A percentile compares a stretch with the other conserved stretches of the same genome.
These are phyloP conservation scores for Frankliniella fusca DNA, from an alignment of 2,888 invertebrate species.

Conservation along the genomic window DNA sequence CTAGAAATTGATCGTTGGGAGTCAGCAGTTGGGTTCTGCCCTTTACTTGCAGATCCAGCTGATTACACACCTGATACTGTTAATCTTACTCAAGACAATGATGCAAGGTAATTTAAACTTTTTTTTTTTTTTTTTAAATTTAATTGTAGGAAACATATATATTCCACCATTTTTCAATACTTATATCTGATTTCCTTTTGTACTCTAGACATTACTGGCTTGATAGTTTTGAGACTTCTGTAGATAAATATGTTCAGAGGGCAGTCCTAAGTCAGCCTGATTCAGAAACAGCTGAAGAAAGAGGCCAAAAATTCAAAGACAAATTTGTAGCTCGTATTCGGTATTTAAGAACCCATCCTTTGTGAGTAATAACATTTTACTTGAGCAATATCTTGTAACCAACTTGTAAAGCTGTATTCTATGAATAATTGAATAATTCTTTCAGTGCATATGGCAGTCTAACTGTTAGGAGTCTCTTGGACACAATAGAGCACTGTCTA, in stretches of 20 bases:
- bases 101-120: constrained; percentile 60
- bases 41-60: constrained; percentile 70
- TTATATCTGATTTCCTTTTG: constrained; percentile 33
- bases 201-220: constrained; percentile 76
- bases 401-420: constrained; percentile 16
- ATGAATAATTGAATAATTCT: not conserved
- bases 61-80: constrained; percentile 88
- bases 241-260: constrained; percentile 77
- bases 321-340: constrained; percentile 76
- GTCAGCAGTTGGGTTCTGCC: constrained; percentile 58
- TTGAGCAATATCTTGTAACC: constrained; percentile 31
- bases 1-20: constrained; percentile 55
- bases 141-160: not conserved
- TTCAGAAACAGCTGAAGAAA: constrained; percentile 67
- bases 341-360: constrained; percentile 70
- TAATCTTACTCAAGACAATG: constrained; percentile 77
- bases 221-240: constrained; percentile 79
- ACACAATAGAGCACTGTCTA: constrained; percentile 87
- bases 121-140: constrained; percentile 27
- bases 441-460: constrained; percentile 70
- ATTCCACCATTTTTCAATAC: not conserved
- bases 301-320: constrained; percentile 77
- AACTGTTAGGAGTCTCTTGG: constrained; percentile 83
- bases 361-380: constrained; percentile 55
- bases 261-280: constrained; percentile 75